A percentile compares a stretch with the other conserved stretches of the same genome.
These are phyloP conservation scores for Crocodylus rhombifer DNA, from an alignment of 2,797 vertebrate genomes.

Conservation along the genomic window DNA sequence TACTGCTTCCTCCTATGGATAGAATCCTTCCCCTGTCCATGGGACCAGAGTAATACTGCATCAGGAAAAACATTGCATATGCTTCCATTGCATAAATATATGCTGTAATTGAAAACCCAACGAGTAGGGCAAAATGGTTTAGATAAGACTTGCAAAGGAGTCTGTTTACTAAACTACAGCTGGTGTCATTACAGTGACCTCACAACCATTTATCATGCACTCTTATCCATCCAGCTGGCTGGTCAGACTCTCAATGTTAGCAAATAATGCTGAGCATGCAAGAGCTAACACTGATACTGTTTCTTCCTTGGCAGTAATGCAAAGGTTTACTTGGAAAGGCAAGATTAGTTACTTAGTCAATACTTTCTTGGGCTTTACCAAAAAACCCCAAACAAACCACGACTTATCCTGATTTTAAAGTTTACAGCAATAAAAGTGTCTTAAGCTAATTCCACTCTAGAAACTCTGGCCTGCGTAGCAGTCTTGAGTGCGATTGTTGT, in stretches of 20 bases:
- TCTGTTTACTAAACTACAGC: background rate
- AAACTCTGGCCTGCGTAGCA: too few relatives aligned
- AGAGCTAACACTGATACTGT: background rate
- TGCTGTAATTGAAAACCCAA: background rate
- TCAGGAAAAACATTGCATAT: accelerated
- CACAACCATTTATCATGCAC: background rate
- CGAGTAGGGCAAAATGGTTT: background rate
- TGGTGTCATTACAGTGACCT: background rate
- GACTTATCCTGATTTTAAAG: background rate
- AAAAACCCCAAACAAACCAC: background rate
- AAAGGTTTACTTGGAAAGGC: background rate
- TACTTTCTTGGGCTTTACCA: background rate
- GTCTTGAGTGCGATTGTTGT: too few relatives aligned
- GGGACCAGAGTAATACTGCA: accelerated
- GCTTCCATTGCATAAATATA: background rate
- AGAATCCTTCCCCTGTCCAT: background rate
- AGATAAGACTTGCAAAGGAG: background rate
- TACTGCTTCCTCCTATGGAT: background rate
- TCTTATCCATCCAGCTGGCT: background rate
- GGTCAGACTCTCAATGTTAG: background rate
- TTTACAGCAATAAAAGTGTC: background rate
- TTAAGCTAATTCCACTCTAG: too few relatives aligned
- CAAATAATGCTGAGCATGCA: background rate
- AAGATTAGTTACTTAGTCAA: background rate
- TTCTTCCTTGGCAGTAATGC: background rate